Evolutionary conservation across 2,113 vertebrate species (phyloP).

Genomic region (Tachuris rubrigastra): DNA sequence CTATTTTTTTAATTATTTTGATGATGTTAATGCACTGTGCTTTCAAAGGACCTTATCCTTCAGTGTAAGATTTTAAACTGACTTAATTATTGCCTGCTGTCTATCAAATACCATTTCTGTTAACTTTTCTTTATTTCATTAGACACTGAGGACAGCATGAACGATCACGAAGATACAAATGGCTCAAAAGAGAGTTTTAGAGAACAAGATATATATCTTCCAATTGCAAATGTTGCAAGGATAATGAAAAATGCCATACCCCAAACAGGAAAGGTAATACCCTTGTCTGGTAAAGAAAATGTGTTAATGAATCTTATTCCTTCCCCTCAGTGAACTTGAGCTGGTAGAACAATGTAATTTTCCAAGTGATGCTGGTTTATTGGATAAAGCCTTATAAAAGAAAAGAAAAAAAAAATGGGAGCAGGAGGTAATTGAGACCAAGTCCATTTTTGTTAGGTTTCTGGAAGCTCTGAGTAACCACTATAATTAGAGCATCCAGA

Average conservation of each 20-base stretch:
- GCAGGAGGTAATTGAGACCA: neutral
- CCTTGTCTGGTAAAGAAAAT: neutral
- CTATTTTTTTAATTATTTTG: neutral
- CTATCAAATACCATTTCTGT: neutral
- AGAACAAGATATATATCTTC: conserved; percentile 99
- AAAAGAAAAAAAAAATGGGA: neutral
- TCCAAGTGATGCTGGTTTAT: neutral
- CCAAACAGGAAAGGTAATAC: conserved; percentile 93
- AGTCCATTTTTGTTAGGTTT: neutral
- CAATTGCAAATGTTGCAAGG: conserved; percentile 96
- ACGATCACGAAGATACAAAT: conserved; percentile 93
- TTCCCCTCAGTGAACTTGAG: neutral
- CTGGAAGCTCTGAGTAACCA: neutral
- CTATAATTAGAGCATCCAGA: neutral
- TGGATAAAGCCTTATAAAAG: neutral
- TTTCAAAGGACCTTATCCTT: neutral
- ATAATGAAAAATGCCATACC: conserved; percentile 99
- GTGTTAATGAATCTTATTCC: neutral
- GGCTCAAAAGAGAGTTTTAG: conserved; percentile 95
- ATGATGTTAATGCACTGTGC: neutral
- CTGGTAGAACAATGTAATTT: neutral
- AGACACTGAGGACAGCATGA: conserved; percentile 90
- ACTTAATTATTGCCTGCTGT: neutral
- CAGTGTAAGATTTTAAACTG: neutral
- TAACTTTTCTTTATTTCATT: conserved; percentile 40